A percentile compares a stretch with the other conserved stretches of the same genome.
phyloP scores from a whole-genome alignment of 2,113 vertebrate genomes.

The Periophthalmodon schlosseri region DNA sequence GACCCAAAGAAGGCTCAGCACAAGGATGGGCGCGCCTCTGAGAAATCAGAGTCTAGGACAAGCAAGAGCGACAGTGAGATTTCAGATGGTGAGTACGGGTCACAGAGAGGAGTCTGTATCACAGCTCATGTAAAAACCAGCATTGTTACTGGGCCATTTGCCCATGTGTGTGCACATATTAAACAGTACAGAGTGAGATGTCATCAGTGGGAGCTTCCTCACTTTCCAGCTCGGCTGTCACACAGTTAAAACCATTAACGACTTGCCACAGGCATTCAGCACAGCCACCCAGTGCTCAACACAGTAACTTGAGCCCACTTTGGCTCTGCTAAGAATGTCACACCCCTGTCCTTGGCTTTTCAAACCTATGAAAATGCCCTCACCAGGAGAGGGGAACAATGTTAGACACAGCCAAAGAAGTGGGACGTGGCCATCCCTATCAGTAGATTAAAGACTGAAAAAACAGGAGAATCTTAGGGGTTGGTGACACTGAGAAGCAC shows the following conservation, averaged over 20 bases:
- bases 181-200: conserved; percentile 57
- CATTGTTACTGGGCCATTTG: background rate
- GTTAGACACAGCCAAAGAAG: background rate
- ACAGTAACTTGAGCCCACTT: conserved; percentile 61
- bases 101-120: background rate
- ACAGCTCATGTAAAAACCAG: background rate
- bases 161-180: conserved; percentile 1
- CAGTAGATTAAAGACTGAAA: conserved; percentile 9
- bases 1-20: conserved; percentile 26
- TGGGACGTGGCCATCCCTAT: background rate
- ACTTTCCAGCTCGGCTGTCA: conserved; percentile 70
- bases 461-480: conserved; percentile 12
- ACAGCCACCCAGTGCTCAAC: conserved; percentile 27
- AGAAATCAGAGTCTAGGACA: conserved; percentile 50
- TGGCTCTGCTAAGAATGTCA: conserved; percentile 67
- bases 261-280: conserved; percentile 64
- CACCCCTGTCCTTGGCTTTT: conserved; percentile 43
- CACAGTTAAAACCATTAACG: conserved; percentile 73
- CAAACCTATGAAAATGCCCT: conserved; percentile 34
- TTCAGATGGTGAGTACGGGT: conserved; percentile 63
- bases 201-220: conserved; percentile 52
- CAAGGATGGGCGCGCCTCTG: conserved; percentile 35
- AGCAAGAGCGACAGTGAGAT: conserved; percentile 69
- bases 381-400: background rate
- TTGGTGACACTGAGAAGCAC: conserved; percentile 7